Base-by-base conservation (phyloP, 2,113 vertebrate genomes). In the Miniopterus natalensis region DNA sequence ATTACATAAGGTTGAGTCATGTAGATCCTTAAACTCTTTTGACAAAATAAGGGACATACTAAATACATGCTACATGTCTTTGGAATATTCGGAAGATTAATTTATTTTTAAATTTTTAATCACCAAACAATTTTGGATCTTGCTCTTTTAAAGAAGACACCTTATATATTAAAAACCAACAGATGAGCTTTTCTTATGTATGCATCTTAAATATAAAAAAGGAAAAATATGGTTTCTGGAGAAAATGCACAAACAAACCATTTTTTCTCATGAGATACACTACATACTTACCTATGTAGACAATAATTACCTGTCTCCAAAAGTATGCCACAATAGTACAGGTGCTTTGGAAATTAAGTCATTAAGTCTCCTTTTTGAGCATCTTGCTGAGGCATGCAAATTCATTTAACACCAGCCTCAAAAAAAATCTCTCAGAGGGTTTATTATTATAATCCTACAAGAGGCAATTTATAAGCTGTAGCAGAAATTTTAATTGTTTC, bases 321-420 rank as follows among this genome's bases (percentile, higher is more conserved):
- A 88, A 79, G 20, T 40, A 27, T 78, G 78, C n/a, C 63, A 40
- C 71, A 88, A 77, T 95, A 94, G 87, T 90, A 91, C 63, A 61
- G 71, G 57, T 96, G 88, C 66, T 63, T 96, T 86, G 75, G 55
- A 90, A 65, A 94, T 83, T 45, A 86, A 85, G 53, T 74, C 86
- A 88, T 73, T 97, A 84, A 75, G 85, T 91, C 88, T 80, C 92
- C 49, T 88, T 94, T 96, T 85, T 49, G n/a, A 97, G 83, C 59
- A 49, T 98, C 97, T 97, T 96, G 57, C 71, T 93, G 79, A 97
- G 73, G 63, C 83, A 73, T 96, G 59, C 94, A 97, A 95, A 94
- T 92, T 97, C 85, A 94, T 97, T 97, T 96, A 96, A 70, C 45
- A 95, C 84, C 81, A 94, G 68, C 96, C 96, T 95, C 81, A 90